Base-by-base conservation (phyloP, 2,797 vertebrate species). In the Falco concolor region DNA sequence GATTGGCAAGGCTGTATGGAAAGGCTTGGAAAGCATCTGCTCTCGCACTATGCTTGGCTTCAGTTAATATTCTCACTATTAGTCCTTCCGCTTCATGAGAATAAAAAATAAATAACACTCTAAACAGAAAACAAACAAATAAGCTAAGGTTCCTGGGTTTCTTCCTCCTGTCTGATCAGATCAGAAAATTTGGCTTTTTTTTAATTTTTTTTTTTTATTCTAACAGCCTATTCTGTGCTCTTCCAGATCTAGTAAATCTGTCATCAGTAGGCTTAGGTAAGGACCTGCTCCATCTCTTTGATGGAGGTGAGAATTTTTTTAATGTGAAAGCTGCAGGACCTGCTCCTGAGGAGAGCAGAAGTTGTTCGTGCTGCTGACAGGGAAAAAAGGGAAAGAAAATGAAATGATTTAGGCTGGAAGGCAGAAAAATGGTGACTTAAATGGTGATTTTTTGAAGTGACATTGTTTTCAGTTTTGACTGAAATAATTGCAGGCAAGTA, bases 21-120 rank as follows among this genome's bases (percentile, higher is more conserved):
- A 90, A 92, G 78, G 75, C 93, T 95, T 96, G 96, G 90, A 95
- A 94, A 95, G 88, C 93, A 95, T 94, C 96, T 96, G 90, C 75
- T 96, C 77, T 96, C 91, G 85, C 93, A 89, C 80, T 95, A 94
- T 0, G 20, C 56, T 95, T 96, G 95, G 93, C 94, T 92, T 89
- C 93, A 80, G 68, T 74, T 92, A 95, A 74, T 96, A 64, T 72
- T 93, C 88, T 87, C 68, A 57, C 72, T 95, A 91, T 91, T 92
- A 95, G 85, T 75, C 72, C 78, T 95, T 83, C 74, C 73, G 63
- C 44, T 93, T 95, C 61, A 90, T 49, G 61, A 94, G 75, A 90
- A 92, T 34, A 38, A 96, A 96, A 95, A 94, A 89, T 47, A 95
- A 90, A 82, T 82, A 95, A 49, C 60, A 83, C 54, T 91, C 30